These are phyloP conservation scores for Adelphocoris suturalis DNA, from an alignment of 2,888 invertebrate genomes.

Conservation along the genomic window DNA sequence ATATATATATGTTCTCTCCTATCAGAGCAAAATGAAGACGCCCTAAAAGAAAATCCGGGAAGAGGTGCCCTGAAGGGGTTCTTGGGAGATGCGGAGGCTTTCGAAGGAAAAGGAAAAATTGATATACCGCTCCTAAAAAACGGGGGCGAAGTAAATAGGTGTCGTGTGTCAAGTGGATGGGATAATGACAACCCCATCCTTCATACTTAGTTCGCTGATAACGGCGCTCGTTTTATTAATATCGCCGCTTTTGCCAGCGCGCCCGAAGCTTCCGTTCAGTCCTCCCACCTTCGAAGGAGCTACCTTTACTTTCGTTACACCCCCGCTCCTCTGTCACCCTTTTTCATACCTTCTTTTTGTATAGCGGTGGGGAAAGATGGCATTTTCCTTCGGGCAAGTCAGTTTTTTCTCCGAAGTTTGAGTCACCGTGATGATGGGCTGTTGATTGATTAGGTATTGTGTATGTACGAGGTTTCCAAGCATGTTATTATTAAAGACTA, in stretches of 20 bases:
- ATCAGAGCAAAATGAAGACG: slow-evolving; percentile 9
- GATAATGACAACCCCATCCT: slow-evolving; percentile 70
- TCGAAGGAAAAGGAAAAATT: slow-evolving; percentile 61
- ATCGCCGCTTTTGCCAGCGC: slow-evolving; percentile 51
- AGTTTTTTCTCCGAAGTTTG: neutral
- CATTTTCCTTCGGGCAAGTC: neutral
- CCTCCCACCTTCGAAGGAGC: slow-evolving; percentile 5
- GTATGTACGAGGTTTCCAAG: too few relatives aligned
- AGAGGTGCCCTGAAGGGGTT: neutral
- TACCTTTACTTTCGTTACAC: slow-evolving; percentile 40
- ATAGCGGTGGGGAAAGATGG: neutral
- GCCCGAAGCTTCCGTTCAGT: slow-evolving; percentile 15
- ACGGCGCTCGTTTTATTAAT: slow-evolving; percentile 70
- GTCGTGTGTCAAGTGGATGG: slow-evolving; percentile 69
- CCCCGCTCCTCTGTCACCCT: neutral
- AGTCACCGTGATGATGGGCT: neutral
- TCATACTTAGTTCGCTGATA: slow-evolving; percentile 70
- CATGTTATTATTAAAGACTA: too few relatives aligned
- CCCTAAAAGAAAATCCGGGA: neutral
- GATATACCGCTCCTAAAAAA: slow-evolving; percentile 68
- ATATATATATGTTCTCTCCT: too few relatives aligned
- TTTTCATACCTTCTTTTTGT: neutral
- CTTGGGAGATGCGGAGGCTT: slow-evolving; percentile 13
- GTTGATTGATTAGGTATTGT: too few relatives aligned
- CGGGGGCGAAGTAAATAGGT: slow-evolving; percentile 70